A percentile compares a stretch with the other conserved stretches of the same genome.
phyloP scores from a whole-genome alignment of 2,113 vertebrate species.

The Thymallus thymallus region DNA sequence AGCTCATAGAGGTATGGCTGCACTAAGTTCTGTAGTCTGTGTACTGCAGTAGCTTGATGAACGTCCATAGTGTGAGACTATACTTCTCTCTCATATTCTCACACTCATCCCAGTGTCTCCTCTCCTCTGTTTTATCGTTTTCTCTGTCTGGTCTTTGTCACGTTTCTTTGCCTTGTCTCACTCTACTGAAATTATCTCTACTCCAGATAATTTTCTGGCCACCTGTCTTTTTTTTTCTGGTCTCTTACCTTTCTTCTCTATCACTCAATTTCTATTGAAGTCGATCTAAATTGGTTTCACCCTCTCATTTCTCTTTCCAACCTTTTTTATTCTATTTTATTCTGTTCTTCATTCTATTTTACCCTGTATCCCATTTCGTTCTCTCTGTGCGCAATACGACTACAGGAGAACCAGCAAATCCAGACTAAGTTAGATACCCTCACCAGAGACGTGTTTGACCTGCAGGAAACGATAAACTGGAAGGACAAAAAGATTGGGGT shows the following conservation, averaged over 20 bases:
- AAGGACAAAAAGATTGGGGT: conserved; percentile 99
- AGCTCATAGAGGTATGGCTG: conserved; percentile 92
- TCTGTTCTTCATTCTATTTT: conserved; percentile 36
- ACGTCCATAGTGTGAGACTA: too few species aligned
- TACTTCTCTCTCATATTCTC: conserved; percentile 4
- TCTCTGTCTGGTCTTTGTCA: too few species aligned
- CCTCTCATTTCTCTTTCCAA: conserved; percentile 19
- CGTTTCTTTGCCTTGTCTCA: too few species aligned
- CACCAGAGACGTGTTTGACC: conserved; percentile 95
- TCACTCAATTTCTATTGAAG: too few species aligned
- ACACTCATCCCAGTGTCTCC: neutral
- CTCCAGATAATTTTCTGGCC: too few species aligned
- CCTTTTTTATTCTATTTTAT: conserved; percentile 36
- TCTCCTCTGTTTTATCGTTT: too few species aligned
- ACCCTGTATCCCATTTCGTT: conserved; percentile 58
- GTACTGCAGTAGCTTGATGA: neutral
- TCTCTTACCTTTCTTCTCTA: too few species aligned
- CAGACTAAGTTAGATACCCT: conserved; percentile 92
- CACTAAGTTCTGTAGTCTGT: conserved; percentile 1
- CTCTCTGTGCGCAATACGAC: conserved; percentile 62
- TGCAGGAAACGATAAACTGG: conserved; percentile 99
- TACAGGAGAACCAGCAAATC: conserved; percentile 90
- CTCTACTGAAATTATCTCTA: too few species aligned
- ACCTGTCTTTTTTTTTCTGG: too few species aligned
- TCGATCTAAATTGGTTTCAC: neutral